Base-by-base conservation (phyloP, 2,888 invertebrate species). In the Arenicola marina region DNA sequence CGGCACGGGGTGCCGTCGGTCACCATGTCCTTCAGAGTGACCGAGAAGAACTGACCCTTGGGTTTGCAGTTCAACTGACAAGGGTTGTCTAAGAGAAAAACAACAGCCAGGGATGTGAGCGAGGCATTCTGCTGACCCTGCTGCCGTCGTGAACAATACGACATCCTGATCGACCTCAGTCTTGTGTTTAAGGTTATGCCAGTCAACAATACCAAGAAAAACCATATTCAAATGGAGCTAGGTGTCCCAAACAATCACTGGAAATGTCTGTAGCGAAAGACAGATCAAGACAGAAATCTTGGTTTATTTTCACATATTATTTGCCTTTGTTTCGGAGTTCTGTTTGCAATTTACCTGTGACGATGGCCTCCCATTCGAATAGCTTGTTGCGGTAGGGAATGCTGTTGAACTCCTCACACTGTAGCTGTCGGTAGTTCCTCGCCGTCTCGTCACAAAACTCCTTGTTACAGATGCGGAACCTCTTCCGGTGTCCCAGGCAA, bases 1-100 rank as follows among this genome's bases (percentile, higher is more conserved):
- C 89, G 89, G 78, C 94, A 95, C 0, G 92, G 90, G 0, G 94
- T 94, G 0, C 93, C 93, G 82, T 95, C 93, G 0, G 88, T 86
- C 0, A 89, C 92, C 59, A 89, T 88, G 48, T 91, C 90, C 45
- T 89, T 89, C 79, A 91, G 86, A 78, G 91, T 89, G 51, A 90
- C 90, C 56, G 91, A 89, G 72, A 89, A 88, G 29, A 88, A 89
- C 73, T 89, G 88, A 63, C 90, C 89, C 63, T 88, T 87, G 61
- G 92, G 91, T 65, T 91, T 88, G 82, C 94, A 95, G 79, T 90
- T 90, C 48, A 95, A 85, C 75, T 91, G 90, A 75, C 94, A 95
- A 0, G 92, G 84, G 0, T 81, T 77, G 26, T 73, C 85, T 84
- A 38, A 38, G 38, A 18, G 11, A 38, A 38, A 38, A 18, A 18